Evolutionary conservation across 2,797 vertebrate species (phyloP), one percentile per base, ranked within the genome.

Genomic region (Pyrocephalus nanus): DNA sequence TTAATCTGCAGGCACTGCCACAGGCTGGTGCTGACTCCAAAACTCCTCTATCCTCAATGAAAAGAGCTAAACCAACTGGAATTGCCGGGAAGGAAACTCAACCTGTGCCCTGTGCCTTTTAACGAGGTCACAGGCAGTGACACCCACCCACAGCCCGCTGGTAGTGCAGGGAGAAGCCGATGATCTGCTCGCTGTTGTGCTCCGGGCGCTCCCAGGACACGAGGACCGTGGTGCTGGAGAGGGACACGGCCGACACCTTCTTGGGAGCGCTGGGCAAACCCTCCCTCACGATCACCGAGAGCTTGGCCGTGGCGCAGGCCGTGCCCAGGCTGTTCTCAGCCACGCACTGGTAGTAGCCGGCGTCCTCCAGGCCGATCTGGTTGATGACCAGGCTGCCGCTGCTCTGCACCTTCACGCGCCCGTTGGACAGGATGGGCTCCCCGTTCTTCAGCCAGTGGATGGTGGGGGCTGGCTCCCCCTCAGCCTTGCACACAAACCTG

Each of bases 91-190:
- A 86, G 69, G 32, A 53, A 85, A 48, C 12, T 18, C 65, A 81
- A 1, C 12, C 30, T 8, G 38, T 47, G 62, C 42, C 43, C 43
- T 25, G 79, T 38, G 36, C 50, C 61, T 70, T 6, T 5, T 50
- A 21, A 13, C 23, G 30, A 27, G 51, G 32, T 50, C 53, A 38
- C 29, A 57, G 66, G 47, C 72, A 53, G 1, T 9, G 19, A 42
- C 72, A 97, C 98, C 21, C 97, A 98, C 99, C 99, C 92, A 98
- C 96, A 16, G 98, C 97, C 11, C 98, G 98, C 90, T 99, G 99
- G 97, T 99, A 99, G 97, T 99, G 99, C 20, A 99, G 98, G 1
- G 99, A 99, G 97, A 99, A 99, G 90, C 99, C 99, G 2, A 99
- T 99, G 97, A 99, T 99, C 97, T 99, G 99, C 92, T 99, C 99